These are phyloP conservation scores for Vesta saturnalis DNA, from an alignment of 2,888 invertebrate species.

Conservation along the genomic window DNA sequence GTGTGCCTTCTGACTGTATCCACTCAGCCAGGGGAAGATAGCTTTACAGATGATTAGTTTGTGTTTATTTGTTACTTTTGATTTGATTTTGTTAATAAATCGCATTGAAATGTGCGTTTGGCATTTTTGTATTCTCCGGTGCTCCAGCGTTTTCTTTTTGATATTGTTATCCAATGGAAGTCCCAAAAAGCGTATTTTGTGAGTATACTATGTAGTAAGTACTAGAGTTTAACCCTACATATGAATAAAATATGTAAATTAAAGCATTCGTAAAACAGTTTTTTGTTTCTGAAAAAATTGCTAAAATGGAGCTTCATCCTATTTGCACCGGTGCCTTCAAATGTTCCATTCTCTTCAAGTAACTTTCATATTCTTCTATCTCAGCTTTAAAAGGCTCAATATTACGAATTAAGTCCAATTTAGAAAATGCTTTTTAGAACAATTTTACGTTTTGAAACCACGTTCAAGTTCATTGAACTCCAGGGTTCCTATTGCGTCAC, in stretches of 20 bases:
- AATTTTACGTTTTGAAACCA: no score
- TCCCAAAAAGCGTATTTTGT: slow-evolving; percentile 8
- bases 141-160: slow-evolving; percentile 25
- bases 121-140: slow-evolving; percentile 14
- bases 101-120: no score
- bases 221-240: neutral
- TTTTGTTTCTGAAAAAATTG: neutral
- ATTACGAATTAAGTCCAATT: no score
- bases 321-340: no score
- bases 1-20: slow-evolving; percentile 30
- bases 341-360: no score
- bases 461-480: no score
- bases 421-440: no score
- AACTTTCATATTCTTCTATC: no score
- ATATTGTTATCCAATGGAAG: slow-evolving; percentile 26
- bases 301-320: neutral
- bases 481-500: no score
- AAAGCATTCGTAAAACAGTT: no score
- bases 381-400: no score
- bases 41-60: slow-evolving; percentile 35
- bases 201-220: neutral
- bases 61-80: slow-evolving; percentile 33
- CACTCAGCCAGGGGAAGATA: slow-evolving; percentile 32
- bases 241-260: no score
- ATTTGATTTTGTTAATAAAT: slow-evolving; percentile 21